Percentiles rank a stretch among this genome's conserved stretches.
Evolutionary conservation across 2,888 invertebrate species (phyloP).

Genomic region (Desoria tigrina): DNA sequence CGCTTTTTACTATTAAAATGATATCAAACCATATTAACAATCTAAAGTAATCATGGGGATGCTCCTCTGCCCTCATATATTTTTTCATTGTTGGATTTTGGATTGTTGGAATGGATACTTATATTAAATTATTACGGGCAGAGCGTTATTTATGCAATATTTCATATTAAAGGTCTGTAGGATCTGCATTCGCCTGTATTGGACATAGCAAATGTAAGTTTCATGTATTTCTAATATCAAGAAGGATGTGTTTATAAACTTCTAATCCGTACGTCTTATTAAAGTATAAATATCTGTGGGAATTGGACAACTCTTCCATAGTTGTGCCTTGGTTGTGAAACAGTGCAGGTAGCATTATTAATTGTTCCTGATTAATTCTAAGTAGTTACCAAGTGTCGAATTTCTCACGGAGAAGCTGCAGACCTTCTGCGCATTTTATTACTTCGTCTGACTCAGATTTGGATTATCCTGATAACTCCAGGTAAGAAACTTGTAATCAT

Average conservation of each 20-base stretch:
- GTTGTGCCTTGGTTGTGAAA: not conserved
- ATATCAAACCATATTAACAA: no score
- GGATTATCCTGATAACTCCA: no score
- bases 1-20: no score
- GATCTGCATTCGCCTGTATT: no score
- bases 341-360: not conserved
- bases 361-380: not conserved
- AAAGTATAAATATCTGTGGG: constrained; percentile 7
- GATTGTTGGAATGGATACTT: not conserved
- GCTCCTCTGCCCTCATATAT: no score
- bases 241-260: not conserved
- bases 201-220: no score
- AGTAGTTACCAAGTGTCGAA: no score
- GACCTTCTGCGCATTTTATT: not conserved
- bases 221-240: not conserved
- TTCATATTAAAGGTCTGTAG: not conserved
- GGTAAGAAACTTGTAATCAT: no score
- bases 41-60: no score
- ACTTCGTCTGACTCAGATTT: not conserved
- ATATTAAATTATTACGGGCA: not conserved
- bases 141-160: no score
- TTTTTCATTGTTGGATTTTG: not conserved
- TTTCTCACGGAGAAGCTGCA: no score
- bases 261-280: not conserved
- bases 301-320: not conserved